Evolutionary conservation across 2,888 invertebrate genomes (phyloP).

Genomic region (Plebejus argus): DNA sequence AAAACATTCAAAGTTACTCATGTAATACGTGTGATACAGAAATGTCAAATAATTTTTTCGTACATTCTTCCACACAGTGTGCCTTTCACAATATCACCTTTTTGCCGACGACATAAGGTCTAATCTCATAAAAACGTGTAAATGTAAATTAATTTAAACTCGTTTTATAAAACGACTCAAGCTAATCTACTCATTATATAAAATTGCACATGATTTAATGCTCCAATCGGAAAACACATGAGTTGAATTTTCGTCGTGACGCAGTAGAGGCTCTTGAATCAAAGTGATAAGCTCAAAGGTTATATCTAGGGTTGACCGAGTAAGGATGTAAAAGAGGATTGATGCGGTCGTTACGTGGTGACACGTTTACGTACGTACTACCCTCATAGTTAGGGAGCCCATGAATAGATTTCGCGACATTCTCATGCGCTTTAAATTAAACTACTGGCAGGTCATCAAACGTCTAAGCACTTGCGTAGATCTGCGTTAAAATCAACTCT

Average conservation of each 20-base stretch:
- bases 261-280: conserved; percentile 6
- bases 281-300: conserved; percentile 13
- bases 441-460: too few relatives aligned
- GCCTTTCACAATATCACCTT: not conserved
- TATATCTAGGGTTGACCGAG: not conserved
- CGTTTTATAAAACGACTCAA: not conserved
- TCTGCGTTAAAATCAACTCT: too few relatives aligned
- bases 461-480: too few relatives aligned
- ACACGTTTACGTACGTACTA: conserved; percentile 27
- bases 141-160: not conserved
- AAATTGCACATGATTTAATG: not conserved
- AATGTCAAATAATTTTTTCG: too few relatives aligned
- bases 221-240: not conserved
- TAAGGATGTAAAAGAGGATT: conserved; percentile 5
- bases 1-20: not conserved
- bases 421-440: not conserved
- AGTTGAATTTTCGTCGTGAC: not conserved
- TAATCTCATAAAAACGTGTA: not conserved
- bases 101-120: not conserved
- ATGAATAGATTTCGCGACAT: not conserved
- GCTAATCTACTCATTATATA: not conserved
- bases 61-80: not conserved
- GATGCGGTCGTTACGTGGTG: conserved; percentile 22
- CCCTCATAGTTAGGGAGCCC: conserved; percentile 2
- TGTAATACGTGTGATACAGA: not conserved